phyloP scores from a whole-genome alignment of 2,888 invertebrate species.

The Lycia hirtaria region DNA sequence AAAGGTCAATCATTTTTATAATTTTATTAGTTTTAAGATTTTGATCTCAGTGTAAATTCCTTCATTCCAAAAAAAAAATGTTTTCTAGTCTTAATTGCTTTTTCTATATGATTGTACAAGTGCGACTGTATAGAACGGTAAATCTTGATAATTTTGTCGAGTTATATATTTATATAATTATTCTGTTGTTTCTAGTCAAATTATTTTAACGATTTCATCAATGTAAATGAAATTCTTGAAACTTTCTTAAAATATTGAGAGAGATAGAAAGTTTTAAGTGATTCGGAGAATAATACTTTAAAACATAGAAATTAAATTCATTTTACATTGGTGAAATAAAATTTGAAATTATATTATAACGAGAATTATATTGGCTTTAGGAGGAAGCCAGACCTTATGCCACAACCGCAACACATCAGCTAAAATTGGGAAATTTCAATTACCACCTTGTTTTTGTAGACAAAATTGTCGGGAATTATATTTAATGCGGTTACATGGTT shows the following conservation, averaged over 20 bases:
- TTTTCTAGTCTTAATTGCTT: slow-evolving; percentile 47
- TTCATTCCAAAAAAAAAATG: slow-evolving; percentile 54
- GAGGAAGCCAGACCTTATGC: slow-evolving; percentile 76
- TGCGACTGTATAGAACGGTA: slow-evolving; percentile 75
- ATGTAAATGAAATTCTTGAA: slow-evolving; percentile 56
- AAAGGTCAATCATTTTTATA: slow-evolving; percentile 8
- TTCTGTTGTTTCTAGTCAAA: slow-evolving; percentile 83
- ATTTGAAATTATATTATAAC: slow-evolving; percentile 63
- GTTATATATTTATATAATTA: slow-evolving; percentile 49
- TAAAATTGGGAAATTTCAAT: background rate
- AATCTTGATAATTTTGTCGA: slow-evolving; percentile 65
- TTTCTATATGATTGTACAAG: slow-evolving; percentile 49
- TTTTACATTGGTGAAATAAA: slow-evolving; percentile 71
- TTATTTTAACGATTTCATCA: slow-evolving; percentile 70
- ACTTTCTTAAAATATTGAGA: slow-evolving; percentile 41
- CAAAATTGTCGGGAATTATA: too few species aligned
- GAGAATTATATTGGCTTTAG: slow-evolving; percentile 82
- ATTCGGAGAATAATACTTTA: too few species aligned
- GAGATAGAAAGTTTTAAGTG: slow-evolving; percentile 13
- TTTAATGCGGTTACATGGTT: too few species aligned
- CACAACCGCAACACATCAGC: slow-evolving; percentile 56
- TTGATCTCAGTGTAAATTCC: slow-evolving; percentile 55
- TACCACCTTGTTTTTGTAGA: slow-evolving; percentile 28
- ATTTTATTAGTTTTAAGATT: slow-evolving; percentile 31
- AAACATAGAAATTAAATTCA: slow-evolving; percentile 38